These are phyloP conservation scores for Uropsilus gracilis DNA, from an alignment of 2,113 vertebrate species.

Conservation along the genomic window DNA sequence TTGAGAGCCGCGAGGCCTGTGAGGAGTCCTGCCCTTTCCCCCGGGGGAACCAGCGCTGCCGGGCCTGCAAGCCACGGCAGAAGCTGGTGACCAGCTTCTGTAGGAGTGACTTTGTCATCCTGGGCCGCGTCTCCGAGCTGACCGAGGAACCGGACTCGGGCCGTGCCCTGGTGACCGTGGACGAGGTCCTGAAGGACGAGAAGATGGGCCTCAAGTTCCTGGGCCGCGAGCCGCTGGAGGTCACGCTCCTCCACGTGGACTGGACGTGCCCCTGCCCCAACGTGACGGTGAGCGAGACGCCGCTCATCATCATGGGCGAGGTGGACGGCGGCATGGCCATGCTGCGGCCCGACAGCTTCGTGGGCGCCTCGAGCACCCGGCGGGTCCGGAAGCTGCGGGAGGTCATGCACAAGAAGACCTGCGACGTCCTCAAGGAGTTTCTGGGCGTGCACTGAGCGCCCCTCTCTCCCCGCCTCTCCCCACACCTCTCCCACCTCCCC, in stretches of 20 bases:
- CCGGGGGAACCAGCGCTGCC: slow-evolving; percentile 90
- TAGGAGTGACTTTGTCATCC: slow-evolving; percentile 95
- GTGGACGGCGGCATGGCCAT: slow-evolving; percentile 95
- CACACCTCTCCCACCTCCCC: neutral
- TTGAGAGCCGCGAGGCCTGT: slow-evolving; percentile 94
- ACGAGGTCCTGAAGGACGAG: slow-evolving; percentile 97
- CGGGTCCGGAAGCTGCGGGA: slow-evolving; percentile 94
- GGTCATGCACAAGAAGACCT: slow-evolving; percentile 96
- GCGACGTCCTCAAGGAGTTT: slow-evolving; percentile 95
- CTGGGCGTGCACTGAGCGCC: slow-evolving; percentile 88
- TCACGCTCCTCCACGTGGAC: slow-evolving; percentile 96
- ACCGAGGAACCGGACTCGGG: slow-evolving; percentile 93
- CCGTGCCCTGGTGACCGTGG: slow-evolving; percentile 92
- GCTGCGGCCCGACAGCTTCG: slow-evolving; percentile 95
- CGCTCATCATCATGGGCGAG: slow-evolving; percentile 97
- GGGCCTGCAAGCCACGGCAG: slow-evolving; percentile 92
- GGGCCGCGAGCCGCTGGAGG: slow-evolving; percentile 94
- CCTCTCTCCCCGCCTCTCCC: neutral
- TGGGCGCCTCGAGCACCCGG: slow-evolving; percentile 90
- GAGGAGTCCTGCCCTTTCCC: slow-evolving; percentile 96
- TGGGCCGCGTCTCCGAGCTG: slow-evolving; percentile 93
- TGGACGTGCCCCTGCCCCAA: slow-evolving; percentile 98
- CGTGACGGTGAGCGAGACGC: slow-evolving; percentile 91
- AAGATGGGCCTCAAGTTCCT: slow-evolving; percentile 98
- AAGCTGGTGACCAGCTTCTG: slow-evolving; percentile 98